phyloP scores from a whole-genome alignment of 1,140 invertebrate genomes.

The Halyomorpha halys region DNA sequence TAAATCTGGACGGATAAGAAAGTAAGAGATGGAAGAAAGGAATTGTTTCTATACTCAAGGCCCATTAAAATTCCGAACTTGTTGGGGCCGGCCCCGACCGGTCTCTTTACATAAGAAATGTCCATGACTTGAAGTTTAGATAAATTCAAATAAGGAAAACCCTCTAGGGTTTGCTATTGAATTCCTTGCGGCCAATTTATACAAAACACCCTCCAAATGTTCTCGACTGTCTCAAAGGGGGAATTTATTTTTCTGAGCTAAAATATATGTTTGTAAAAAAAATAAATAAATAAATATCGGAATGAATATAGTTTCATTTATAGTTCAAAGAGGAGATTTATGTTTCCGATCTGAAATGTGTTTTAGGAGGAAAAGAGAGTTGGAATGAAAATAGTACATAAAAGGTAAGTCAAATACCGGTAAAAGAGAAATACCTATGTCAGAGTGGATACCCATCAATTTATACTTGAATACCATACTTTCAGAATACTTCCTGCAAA shows the following conservation, averaged over 20 bases:
- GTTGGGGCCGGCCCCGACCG: background rate
- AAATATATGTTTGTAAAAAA: too few relatives aligned
- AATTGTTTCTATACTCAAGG: background rate
- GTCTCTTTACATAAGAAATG: constrained; percentile 15
- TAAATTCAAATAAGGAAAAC: constrained; percentile 14
- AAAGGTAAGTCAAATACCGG: too few relatives aligned
- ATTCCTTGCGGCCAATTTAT: constrained; percentile 13
- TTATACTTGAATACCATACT: too few relatives aligned
- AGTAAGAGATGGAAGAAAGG: background rate
- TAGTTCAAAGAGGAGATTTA: too few relatives aligned
- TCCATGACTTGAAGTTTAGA: constrained; percentile 1
- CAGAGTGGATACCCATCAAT: too few relatives aligned
- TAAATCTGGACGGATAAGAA: background rate
- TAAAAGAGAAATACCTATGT: too few relatives aligned
- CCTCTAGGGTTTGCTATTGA: background rate
- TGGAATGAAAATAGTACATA: too few relatives aligned
- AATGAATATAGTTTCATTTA: too few relatives aligned
- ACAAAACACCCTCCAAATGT: constrained; percentile 6
- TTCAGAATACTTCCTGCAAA: too few relatives aligned
- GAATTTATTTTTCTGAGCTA: background rate
- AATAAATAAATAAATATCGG: too few relatives aligned
- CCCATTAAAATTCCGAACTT: constrained; percentile 14
- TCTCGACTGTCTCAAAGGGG: background rate
- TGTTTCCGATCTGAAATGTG: too few relatives aligned
- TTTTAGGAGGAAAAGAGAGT: too few relatives aligned